These are phyloP conservation scores for sheep (Ovis aries) DNA, from an alignment of 2,113 vertebrate genomes.

Conservation along the genomic window DNA sequence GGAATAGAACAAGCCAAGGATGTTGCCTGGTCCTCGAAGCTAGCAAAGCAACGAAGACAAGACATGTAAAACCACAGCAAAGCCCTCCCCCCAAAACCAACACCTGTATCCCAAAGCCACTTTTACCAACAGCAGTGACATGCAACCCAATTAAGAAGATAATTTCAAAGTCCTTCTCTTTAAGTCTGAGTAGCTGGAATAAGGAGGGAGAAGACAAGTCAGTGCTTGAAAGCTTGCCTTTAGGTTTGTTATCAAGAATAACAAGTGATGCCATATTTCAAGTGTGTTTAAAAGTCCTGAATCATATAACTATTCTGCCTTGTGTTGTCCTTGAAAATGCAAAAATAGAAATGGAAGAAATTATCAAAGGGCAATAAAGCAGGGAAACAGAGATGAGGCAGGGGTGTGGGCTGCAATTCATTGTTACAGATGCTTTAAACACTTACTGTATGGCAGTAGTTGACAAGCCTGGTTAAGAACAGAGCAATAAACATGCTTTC, in stretches of 20 bases:
- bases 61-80: not conserved
- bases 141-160: not conserved
- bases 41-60: not conserved
- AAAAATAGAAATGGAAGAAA: constrained; percentile 39
- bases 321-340: constrained; percentile 28
- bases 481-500: not conserved
- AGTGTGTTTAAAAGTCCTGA: not conserved
- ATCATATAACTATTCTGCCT: not conserved
- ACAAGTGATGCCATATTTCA: not conserved
- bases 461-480: not conserved
- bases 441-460: not conserved
- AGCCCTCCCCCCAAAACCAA: not conserved
- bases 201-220: not conserved
- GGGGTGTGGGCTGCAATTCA: not conserved
- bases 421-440: not conserved
- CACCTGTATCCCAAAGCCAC: not conserved
- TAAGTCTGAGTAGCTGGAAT: not conserved
- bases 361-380: not conserved
- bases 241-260: constrained; percentile 21
- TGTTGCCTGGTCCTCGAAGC: not conserved
- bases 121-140: not conserved
- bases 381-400: not conserved
- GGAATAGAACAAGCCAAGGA: not conserved
- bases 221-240: not conserved
- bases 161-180: not conserved